These are phyloP conservation scores for Paralichthys olivaceus DNA, from an alignment of 2,113 vertebrate species.

Conservation along the genomic window DNA sequence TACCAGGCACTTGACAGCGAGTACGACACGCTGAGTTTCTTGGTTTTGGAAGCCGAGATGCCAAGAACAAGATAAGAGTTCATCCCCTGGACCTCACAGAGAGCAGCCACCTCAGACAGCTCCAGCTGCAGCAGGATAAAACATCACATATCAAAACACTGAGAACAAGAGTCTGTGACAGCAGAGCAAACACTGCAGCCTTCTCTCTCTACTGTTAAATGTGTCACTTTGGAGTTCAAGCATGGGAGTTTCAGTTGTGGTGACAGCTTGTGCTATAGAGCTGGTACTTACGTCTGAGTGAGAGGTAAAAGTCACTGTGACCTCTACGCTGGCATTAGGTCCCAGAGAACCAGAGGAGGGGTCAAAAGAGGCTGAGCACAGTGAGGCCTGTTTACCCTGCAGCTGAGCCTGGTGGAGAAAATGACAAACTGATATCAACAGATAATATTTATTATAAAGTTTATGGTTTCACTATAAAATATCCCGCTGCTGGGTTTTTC, in stretches of 20 bases:
- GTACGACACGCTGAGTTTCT: slow-evolving; percentile 84
- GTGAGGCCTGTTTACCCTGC: slow-evolving; percentile 81
- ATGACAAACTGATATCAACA: neutral
- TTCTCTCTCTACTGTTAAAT: neutral
- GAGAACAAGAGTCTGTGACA: neutral
- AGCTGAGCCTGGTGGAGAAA: slow-evolving; percentile 78
- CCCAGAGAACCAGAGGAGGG: slow-evolving; percentile 84
- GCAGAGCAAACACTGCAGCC: neutral
- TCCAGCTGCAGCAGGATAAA: slow-evolving; percentile 78
- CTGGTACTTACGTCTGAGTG: slow-evolving; percentile 77
- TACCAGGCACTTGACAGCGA: slow-evolving; percentile 62
- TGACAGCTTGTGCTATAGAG: neutral
- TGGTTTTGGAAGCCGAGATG: slow-evolving; percentile 82
- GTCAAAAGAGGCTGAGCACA: slow-evolving; percentile 76
- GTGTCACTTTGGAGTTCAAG: neutral
- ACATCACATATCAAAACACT: neutral
- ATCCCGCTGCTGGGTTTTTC: too few relatives aligned
- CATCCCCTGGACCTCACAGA: slow-evolving; percentile 88
- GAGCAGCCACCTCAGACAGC: slow-evolving; percentile 82
- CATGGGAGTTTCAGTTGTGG: neutral
- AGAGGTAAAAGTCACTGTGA: slow-evolving; percentile 82
- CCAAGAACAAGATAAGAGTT: slow-evolving; percentile 83
- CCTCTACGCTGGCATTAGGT: slow-evolving; percentile 83
- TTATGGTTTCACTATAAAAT: too few relatives aligned
- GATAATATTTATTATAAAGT: neutral